Conservation (phyloP, 2,113 vertebrate species). For the Sinocyclocheilus grahami region DNA sequence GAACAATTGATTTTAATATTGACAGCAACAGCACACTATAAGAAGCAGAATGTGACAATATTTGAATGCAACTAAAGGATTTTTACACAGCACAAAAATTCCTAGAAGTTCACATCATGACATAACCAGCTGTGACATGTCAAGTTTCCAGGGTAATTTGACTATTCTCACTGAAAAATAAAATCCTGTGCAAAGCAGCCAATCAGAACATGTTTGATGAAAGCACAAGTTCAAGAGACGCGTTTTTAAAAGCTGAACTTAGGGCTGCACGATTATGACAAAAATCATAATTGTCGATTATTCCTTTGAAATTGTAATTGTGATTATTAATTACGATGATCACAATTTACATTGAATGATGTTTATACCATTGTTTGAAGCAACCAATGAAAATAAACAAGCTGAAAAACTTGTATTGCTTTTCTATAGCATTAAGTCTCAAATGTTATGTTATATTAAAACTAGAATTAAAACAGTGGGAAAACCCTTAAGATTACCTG, state of each 20-base stretch:
- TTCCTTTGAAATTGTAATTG: too few relatives aligned
- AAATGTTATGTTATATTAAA: too few relatives aligned
- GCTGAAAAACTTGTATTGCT: too few relatives aligned
- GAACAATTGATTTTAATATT: conserved; percentile 15
- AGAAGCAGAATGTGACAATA: not conserved
- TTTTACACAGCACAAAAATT: not conserved
- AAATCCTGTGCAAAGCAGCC: not conserved
- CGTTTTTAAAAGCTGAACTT: not conserved
- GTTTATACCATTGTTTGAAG: too few relatives aligned
- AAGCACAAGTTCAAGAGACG: not conserved
- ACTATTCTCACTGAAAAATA: not conserved
- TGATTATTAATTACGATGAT: too few relatives aligned
- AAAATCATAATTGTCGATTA: too few relatives aligned
- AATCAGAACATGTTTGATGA: not conserved
- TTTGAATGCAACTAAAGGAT: not conserved
- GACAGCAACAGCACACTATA: conserved; percentile 1
- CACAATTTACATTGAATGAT: too few relatives aligned
- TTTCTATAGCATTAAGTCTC: too few relatives aligned
- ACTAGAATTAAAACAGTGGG: too few relatives aligned
- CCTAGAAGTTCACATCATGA: not conserved
- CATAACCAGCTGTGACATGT: not conserved
- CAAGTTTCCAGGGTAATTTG: not conserved
- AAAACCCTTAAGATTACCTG: too few relatives aligned
- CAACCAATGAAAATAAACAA: too few relatives aligned
- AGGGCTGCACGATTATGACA: too few relatives aligned